Evolutionary conservation across 2,113 vertebrate species (phyloP), one percentile per base, ranked within the genome.

Genomic region (Bambusicola thoracicus): DNA sequence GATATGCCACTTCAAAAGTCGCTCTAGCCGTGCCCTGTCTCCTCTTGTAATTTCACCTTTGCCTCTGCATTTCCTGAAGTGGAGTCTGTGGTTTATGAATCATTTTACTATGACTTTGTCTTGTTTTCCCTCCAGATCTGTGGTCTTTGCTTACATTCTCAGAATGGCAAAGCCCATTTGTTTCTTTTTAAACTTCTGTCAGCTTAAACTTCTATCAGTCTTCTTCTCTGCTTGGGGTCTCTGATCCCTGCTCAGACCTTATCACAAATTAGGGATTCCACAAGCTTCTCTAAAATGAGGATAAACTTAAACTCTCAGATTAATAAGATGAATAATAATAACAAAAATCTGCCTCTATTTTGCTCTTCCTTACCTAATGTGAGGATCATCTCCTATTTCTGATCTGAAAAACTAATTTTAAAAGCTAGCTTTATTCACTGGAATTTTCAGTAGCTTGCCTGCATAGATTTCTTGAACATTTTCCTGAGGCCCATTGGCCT

Each of bases 261-360:
- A 85, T 92, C 82, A 55, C 73, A 90, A 90, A 94, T 88, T 91
- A 95, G 61, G 95, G 83, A 96, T 96, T 95, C 61, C 82, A 81
- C 68, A 67, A 85, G 85, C 93, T 95, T 90, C 94, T 86, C 65
- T 49, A 87, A 92, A 95, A 95, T 79, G 63, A 96, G 92, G 92
- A 96, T 96, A 83, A 95, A 95, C 79, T 94, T 91, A 90, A 94
- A 93, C 63, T 93, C 94, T 94, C 90, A 95, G 93, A 92, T 96
- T 96, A 95, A 95, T 74, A 55, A 82, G 40, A 93, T 68, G 93
- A 91, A 96, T 93, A 96, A 96, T 91, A 94, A 95, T 53, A 90
- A 87, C n/a, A 25, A 96, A 94, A 78, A 70, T 59, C 94, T 59
- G 65, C 24, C 90, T 93, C 85, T 88, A 51, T 88, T 93, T 94